Base-by-base conservation (phyloP, 2,797 vertebrate genomes). In the Gallinago nigripennis region DNA sequence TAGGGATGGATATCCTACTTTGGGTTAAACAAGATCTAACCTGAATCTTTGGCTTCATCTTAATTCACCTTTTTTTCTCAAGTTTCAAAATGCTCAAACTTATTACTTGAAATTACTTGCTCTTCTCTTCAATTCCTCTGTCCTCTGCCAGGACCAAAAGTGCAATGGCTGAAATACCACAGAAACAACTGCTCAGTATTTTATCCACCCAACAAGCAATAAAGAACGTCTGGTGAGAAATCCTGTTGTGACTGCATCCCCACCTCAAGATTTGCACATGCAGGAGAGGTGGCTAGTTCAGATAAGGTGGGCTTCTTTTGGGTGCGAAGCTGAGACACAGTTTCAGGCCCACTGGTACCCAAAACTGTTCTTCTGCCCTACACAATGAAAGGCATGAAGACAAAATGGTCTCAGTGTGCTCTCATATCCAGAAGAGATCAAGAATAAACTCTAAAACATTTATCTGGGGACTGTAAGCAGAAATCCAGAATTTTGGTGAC, bases 1-100 rank as follows among this genome's bases (percentile, higher is more conserved):
- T 69, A 86, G 69, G 27, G 21, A 33, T 60, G 53, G 66, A 91
- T 94, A 89, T 82, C 45, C 70, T 85, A 58, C 60, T 85, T 86
- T 93, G 90, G 78, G 86, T 92, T 80, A 92, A 94, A 53, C 28
- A 80, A 53, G 17, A 53, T 73, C 66, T 80, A 94, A 92, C 81
- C 56, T 90, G 70, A 90, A 70, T 80, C 51, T 92, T 88, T 82
- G 75, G 60, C 75, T 85, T 93, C 68, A 57, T 90, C 57, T 82
- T 82, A 73, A 70, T 79, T 84, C 51, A 93, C 56, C 27, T 60
- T 92, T 92, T 2, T 51, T 9, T 45, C 25, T 60, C 56, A 60
- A 35, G 56, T 93, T 90, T 88, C 56, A 66, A 87, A 80, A 76
- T 50, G 23, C 79, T 95, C 71, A 43, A 63, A 88, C 86, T 88